A percentile compares a stretch with the other conserved stretches of the same genome.
Conservation (phyloP, 2,113 vertebrate species). For the Percina caprodes region DNA sequence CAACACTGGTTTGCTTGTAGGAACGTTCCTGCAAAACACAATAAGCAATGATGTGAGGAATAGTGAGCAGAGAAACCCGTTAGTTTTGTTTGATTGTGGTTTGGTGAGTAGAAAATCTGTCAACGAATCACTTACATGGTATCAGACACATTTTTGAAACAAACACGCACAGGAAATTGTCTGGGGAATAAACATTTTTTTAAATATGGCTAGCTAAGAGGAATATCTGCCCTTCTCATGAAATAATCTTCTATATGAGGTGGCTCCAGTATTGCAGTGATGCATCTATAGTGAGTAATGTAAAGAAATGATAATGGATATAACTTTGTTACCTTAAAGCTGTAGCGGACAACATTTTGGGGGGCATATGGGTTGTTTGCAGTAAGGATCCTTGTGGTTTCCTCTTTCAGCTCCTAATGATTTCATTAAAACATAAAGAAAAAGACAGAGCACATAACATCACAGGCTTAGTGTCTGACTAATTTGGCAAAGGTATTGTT, state of each 20-base stretch:
- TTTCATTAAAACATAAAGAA: slow-evolving; percentile 20
- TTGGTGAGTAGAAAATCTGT: not conserved
- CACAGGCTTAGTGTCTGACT: not conserved
- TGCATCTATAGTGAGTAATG: not conserved
- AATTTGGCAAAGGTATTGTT: not conserved
- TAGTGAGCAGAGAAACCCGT: not conserved
- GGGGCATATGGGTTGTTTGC: slow-evolving; percentile 93
- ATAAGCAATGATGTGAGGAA: not conserved
- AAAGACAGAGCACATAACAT: not conserved
- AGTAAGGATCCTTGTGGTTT: slow-evolving; percentile 91
- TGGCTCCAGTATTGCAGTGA: not conserved
- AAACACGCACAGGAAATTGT: not conserved
- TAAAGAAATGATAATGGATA: not conserved
- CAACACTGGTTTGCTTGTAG: slow-evolving; percentile 83
- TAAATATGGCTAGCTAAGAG: not conserved
- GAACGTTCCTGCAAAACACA: slow-evolving; percentile 85
- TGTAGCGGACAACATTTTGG: slow-evolving; percentile 92
- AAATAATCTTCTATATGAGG: not conserved
- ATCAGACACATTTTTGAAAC: not conserved
- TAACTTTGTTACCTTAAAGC: slow-evolving; percentile 88
- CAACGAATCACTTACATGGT: not conserved
- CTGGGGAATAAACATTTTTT: not conserved
- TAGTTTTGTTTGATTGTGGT: not conserved
- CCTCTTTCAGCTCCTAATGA: slow-evolving; percentile 91
- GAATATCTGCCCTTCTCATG: not conserved